Evolutionary conservation across 2,797 vertebrate genomes (phyloP).

Genomic region (Catamblyrhynchus diadema): DNA sequence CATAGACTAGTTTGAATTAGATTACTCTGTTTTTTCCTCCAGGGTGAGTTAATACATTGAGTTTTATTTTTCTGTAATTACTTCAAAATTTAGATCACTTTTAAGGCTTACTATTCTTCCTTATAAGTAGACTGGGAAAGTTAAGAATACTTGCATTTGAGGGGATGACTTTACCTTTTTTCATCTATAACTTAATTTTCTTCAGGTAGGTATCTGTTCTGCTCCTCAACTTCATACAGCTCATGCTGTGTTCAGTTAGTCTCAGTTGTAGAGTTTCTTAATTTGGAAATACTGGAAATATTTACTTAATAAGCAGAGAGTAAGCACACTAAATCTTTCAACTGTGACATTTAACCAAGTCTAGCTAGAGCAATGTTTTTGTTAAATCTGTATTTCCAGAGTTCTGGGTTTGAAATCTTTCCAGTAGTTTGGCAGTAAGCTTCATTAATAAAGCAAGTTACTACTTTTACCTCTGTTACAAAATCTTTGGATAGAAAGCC

Average conservation of each 20-base stretch:
- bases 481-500: background rate
- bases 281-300: slow-evolving; percentile 5
- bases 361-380: background rate
- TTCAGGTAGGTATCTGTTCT: background rate
- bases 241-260: background rate
- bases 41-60: slow-evolving; percentile 1
- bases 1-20: slow-evolving; percentile 37
- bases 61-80: slow-evolving; percentile 54
- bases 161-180: background rate
- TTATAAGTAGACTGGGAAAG: background rate
- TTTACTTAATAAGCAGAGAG: slow-evolving; percentile 2
- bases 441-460: background rate
- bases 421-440: background rate
- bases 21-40: slow-evolving; percentile 7
- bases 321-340: background rate
- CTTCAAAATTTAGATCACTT: slow-evolving; percentile 27
- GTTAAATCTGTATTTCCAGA: slow-evolving; percentile 17
- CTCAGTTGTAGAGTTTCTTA: background rate
- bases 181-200: background rate
- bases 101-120: background rate
- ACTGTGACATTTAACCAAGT: background rate
- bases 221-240: background rate
- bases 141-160: background rate
- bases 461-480: background rate
- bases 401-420: background rate